phyloP scores from a whole-genome alignment of 2,888 invertebrate genomes.

The Neria commutata region DNA sequence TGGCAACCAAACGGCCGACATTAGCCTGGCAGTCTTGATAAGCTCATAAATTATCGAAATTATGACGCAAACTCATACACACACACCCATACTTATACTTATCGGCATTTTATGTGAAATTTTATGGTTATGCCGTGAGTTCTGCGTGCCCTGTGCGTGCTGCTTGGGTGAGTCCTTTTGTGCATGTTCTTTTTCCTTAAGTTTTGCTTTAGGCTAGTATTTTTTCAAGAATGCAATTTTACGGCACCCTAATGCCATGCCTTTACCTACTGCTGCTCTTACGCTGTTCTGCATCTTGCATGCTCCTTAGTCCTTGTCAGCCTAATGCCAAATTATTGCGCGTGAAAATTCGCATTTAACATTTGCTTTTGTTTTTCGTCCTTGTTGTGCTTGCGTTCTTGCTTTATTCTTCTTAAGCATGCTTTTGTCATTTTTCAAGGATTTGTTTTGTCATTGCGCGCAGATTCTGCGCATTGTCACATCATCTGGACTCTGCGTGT shows the following conservation, averaged over 20 bases:
- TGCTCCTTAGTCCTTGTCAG: slow-evolving; percentile 12
- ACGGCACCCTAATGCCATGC: slow-evolving; percentile 14
- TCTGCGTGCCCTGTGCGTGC: not conserved
- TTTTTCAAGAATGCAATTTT: slow-evolving; percentile 9
- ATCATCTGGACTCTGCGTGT: no score
- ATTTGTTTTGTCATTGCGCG: no score
- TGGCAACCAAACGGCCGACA: no score
- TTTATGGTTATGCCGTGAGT: slow-evolving; percentile 20
- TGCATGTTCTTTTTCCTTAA: not conserved
- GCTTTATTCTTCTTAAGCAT: no score
- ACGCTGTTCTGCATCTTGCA: slow-evolving; percentile 1
- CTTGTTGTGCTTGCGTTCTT: no score
- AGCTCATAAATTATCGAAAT: slow-evolving; percentile 27
- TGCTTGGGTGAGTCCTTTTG: not conserved
- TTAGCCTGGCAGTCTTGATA: slow-evolving; percentile 21
- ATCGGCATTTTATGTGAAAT: slow-evolving; percentile 21
- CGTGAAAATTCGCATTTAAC: slow-evolving; percentile 26
- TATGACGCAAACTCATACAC: slow-evolving; percentile 16
- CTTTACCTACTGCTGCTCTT: slow-evolving; percentile 9
- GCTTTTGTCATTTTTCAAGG: no score
- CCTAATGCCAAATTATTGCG: slow-evolving; percentile 28
- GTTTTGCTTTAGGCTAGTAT: slow-evolving; percentile 9
- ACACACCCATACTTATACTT: slow-evolving; percentile 5
- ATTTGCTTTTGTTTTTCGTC: slow-evolving; percentile 15
- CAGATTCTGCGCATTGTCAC: no score